Evolutionary conservation across 2,113 vertebrate genomes (phyloP), one percentile per base, ranked within the genome.

Genomic region (Lagopus muta): DNA sequence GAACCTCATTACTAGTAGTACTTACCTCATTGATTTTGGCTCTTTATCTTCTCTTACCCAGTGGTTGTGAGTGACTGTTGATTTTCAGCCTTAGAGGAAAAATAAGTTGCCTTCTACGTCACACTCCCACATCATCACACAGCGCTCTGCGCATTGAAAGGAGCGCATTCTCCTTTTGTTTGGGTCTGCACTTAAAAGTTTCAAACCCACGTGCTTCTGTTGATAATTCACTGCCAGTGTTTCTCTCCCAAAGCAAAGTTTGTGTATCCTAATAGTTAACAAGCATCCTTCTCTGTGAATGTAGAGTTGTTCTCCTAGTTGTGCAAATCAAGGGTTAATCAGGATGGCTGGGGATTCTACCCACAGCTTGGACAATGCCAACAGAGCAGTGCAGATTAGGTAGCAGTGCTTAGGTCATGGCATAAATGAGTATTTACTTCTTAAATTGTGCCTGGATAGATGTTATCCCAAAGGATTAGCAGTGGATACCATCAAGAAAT

Each of bases 291-390:
- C 62, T 61, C 27, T 11, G 28, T 20, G 71, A 65, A 42, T 8
- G 12, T 1, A 1, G 30, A 38, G 5, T 3, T 17, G 40, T 84
- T 55, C 27, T 55, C 27, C 0, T 1, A 45, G 67, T n/a, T 11
- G 34, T 58, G 48, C 48, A 34, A 30, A 52, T 34, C n/a, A 8
- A 5, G 8, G 13, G 22, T n/a, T 22, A 27, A 24, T 30, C 52
- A 45, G 85, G 28, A 57, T 32, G 54, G 28, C 28, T 7, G 54
- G 30, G 30, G 54, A 30, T 57, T 57, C 28, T 19, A 16, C 54
- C 16, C 9, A 18, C 54, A 55, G 54, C 17, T 30, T 16, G 30
- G 52, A 25, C 21, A 28, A 1, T 0, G 8, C 12, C 50, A 43
- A 13, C 42, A 21, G 7, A 9, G 22, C 74, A 34, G 1, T 1